Evolutionary conservation across 2,113 vertebrate genomes (phyloP).

Genomic region (Illadopsis cleaveri): DNA sequence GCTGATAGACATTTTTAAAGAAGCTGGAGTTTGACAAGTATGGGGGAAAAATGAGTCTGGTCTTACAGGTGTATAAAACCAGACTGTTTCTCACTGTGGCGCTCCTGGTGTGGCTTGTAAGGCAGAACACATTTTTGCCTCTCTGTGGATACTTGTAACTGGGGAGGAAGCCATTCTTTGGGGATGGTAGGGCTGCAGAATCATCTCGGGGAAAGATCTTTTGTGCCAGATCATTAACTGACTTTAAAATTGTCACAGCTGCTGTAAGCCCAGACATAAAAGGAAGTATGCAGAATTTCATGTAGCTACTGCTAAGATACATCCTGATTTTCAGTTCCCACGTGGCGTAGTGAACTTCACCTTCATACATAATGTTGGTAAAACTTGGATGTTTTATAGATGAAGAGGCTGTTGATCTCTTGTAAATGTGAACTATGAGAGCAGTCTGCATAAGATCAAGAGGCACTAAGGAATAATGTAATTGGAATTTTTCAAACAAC

Average conservation of each 20-base stretch:
- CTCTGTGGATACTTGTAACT: neutral
- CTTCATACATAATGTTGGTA: slow-evolving; percentile 36
- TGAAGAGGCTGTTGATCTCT: slow-evolving; percentile 46
- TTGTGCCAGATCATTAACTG: neutral
- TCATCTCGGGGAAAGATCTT: neutral
- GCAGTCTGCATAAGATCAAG: slow-evolving; percentile 52
- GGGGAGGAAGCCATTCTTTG: neutral
- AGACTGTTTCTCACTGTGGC: neutral
- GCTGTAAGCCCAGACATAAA: neutral
- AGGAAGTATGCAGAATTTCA: neutral
- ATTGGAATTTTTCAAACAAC: slow-evolving; percentile 63
- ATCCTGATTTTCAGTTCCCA: neutral
- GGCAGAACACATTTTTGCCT: accelerated
- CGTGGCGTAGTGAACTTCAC: neutral
- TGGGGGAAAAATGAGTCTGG: neutral
- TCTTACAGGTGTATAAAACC: neutral
- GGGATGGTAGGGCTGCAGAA: neutral
- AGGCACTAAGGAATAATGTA: slow-evolving; percentile 58
- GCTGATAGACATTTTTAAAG: neutral
- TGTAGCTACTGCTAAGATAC: neutral
- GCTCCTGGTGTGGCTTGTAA: neutral
- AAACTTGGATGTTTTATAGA: slow-evolving; percentile 50
- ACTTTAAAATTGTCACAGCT: neutral
- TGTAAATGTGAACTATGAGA: slow-evolving; percentile 61
- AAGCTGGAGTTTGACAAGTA: neutral